Evolutionary conservation across 2,797 vertebrate genomes (phyloP), one percentile per base, ranked within the genome.

Genomic region (Arnoldichthys spilopterus): DNA sequence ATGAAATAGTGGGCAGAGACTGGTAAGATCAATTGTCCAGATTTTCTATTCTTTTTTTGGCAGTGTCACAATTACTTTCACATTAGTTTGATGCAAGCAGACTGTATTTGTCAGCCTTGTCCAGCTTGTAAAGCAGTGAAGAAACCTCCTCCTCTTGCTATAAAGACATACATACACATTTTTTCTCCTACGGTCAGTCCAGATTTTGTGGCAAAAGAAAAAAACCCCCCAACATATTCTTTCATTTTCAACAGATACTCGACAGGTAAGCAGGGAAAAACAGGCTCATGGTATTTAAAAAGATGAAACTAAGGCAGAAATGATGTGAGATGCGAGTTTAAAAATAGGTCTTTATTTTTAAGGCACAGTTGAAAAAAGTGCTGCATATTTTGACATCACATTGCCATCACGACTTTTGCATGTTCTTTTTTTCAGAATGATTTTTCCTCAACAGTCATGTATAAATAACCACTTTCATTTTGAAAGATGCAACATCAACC

Each of bases 341-440:
- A 74, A 32, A 34, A 63, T 74, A 74, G 47, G 18, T 13, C 6
- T 4, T 47, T 51, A 64, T 74, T 63, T 74, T 12, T 51, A 74
- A 64, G 63, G 45, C 22, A 24, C 61, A 75, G 64, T 45, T 16
- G 12, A 30, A 63, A 59, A 59, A 59, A 15, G 13, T 24, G 9
- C 54, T 26, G 43, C 61, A n/a, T 12, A 18, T 64, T 45, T 53
- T 75, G 30, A 24, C 30, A 54, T 75, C 30, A 63, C 34, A 43
- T 13, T 74, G 43, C 47, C 58, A 26, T 62, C 59, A 74, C 28
- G 49, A 24, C 7, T 49, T 62, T 62, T 30, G 32, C 40, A 47
- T 16, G 47, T 73, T 45, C 37, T 62, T 32, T 62, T 30, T 3
- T 3, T 71, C 53, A 30, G 30, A 4, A 32, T 34, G 4, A 7